These are phyloP conservation scores for Enoplosus armatus DNA, from an alignment of 2,797 vertebrate species.

Conservation along the genomic window DNA sequence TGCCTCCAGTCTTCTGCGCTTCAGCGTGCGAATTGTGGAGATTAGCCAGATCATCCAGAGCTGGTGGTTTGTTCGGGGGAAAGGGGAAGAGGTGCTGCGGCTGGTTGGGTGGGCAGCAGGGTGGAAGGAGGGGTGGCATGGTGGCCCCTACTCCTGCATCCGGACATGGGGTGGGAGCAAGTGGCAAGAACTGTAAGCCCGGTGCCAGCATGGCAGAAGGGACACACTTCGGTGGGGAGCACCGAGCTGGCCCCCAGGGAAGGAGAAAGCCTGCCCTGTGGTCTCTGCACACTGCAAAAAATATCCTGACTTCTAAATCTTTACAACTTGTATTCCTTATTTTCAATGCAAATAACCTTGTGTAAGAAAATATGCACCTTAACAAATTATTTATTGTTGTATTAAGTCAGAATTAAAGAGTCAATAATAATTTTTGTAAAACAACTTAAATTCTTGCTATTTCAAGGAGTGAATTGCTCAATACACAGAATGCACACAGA, in stretches of 20 bases:
- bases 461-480: slow-evolving; percentile 34
- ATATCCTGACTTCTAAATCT: background rate
- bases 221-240: slow-evolving; percentile 21
- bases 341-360: background rate
- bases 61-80: slow-evolving; percentile 25
- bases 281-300: slow-evolving; percentile 33
- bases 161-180: slow-evolving; percentile 25
- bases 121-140: slow-evolving; percentile 13
- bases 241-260: slow-evolving; percentile 22
- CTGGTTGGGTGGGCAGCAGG: slow-evolving; percentile 8
- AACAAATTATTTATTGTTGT: background rate
- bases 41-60: slow-evolving; percentile 64
- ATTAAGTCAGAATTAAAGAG: slow-evolving; percentile 22
- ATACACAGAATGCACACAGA: no score
- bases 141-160: slow-evolving; percentile 17
- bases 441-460: slow-evolving; percentile 1
- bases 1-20: slow-evolving; percentile 39
- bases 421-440: slow-evolving; percentile 15
- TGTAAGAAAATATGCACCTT: slow-evolving; percentile 9
- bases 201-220: slow-evolving; percentile 63
- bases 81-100: slow-evolving; percentile 22
- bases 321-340: background rate
- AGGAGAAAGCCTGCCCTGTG: slow-evolving; percentile 8
- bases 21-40: slow-evolving; percentile 45
- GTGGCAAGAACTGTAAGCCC: slow-evolving; percentile 16